Conservation (phyloP, 2,888 invertebrate species). For the Clunio marinus region DNA sequence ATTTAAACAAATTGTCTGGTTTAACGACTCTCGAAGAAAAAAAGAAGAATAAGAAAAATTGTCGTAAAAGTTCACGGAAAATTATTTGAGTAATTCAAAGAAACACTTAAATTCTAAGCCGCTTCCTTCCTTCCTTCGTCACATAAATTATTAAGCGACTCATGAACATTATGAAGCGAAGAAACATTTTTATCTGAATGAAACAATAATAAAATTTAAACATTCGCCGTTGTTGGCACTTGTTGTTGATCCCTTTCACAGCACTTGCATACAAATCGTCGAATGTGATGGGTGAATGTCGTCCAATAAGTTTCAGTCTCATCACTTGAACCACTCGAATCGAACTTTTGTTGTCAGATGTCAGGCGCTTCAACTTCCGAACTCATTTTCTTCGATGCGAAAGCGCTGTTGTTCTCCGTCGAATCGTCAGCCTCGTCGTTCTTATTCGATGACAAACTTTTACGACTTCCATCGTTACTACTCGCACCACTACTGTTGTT, state of each 20-base stretch:
- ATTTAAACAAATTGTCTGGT: too few relatives aligned
- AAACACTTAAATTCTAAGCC: too few relatives aligned
- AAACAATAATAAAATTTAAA: not conserved
- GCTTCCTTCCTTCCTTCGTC: too few relatives aligned
- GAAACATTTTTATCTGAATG: not conserved
- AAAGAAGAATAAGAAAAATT: too few relatives aligned
- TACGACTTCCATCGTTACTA: slow-evolving; percentile 45
- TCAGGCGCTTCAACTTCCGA: slow-evolving; percentile 17
- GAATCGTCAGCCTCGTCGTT: slow-evolving; percentile 30
- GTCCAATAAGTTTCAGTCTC: slow-evolving; percentile 35
- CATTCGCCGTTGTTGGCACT: slow-evolving; percentile 31
- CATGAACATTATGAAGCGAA: too few relatives aligned
- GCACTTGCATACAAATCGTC: slow-evolving; percentile 33
- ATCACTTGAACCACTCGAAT: not conserved
- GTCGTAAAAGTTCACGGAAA: too few relatives aligned
- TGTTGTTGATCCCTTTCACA: slow-evolving; percentile 22
- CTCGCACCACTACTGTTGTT: slow-evolving; percentile 48
- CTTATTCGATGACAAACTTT: slow-evolving; percentile 29
- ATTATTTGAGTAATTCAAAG: too few relatives aligned
- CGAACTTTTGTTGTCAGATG: slow-evolving; percentile 30
- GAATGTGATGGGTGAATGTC: slow-evolving; percentile 16
- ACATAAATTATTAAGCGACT: too few relatives aligned
- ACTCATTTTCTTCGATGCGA: slow-evolving; percentile 34
- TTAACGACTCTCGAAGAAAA: too few relatives aligned
- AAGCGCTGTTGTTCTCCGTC: slow-evolving; percentile 45